These are phyloP conservation scores for Elmis aenea DNA, from an alignment of 2,888 invertebrate genomes.

Conservation along the genomic window DNA sequence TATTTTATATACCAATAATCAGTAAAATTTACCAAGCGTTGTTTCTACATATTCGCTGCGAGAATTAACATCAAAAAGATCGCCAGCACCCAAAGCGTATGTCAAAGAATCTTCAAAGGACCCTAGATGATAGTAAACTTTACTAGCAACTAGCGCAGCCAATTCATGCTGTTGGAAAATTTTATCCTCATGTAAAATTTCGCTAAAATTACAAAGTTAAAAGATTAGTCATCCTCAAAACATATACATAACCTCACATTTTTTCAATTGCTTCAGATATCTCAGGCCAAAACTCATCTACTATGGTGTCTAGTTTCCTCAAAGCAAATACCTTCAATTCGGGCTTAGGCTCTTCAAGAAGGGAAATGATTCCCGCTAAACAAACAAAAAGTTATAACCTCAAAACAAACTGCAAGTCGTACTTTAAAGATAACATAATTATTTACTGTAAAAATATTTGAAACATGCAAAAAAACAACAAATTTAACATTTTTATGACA, in stretches of 20 bases:
- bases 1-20: constrained; percentile 3
- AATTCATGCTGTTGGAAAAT: constrained; percentile 82
- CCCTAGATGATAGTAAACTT: constrained; percentile 96
- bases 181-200: constrained; percentile 92
- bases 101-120: constrained; percentile 95
- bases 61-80: constrained; percentile 91
- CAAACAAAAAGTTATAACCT: constrained; percentile 14
- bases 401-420: constrained; percentile 5
- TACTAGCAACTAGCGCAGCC: constrained; percentile 96
- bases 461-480: neutral
- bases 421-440: neutral
- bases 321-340: constrained; percentile 92
- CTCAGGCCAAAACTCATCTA: constrained; percentile 98
- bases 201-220: constrained; percentile 49
- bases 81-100: constrained; percentile 94
- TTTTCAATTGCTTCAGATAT: constrained; percentile 97
- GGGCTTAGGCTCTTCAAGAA: constrained; percentile 89
- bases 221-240: constrained; percentile 4
- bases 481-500: neutral
- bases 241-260: constrained; percentile 57
- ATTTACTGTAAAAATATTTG: neutral
- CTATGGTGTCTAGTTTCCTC: constrained; percentile 86
- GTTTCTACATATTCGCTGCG: constrained; percentile 95
- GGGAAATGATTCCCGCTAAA: constrained; percentile 87
- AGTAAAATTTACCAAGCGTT: constrained; percentile 60